Base-by-base conservation (phyloP, 2,797 vertebrate genomes). In the Columba guinea region DNA sequence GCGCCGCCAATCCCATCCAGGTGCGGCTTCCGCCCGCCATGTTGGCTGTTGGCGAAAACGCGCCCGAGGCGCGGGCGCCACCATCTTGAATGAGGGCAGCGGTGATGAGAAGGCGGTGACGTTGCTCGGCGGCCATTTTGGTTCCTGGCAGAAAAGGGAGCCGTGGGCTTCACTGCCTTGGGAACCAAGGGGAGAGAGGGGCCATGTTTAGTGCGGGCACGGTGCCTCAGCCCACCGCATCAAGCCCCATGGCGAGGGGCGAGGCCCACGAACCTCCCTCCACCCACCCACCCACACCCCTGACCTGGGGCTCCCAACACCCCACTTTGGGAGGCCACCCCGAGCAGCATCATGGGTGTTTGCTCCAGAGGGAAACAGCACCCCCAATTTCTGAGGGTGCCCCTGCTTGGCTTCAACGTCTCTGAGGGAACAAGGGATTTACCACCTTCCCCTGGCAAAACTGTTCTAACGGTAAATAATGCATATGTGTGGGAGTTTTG, bases 1-100 rank as follows among this genome's bases (percentile, higher is more conserved):
- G n/a, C 0, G 20, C 24, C 0, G 4, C 16, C 20, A 5, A 1
- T 2, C 26, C 2, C 41, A 0, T 32, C 7, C 10, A 0, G 19
- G 3, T 19, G 10, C 41, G 5, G 2, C 52, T 83, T 93, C 86
- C 83, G 91, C 41, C 90, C 55, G 65, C 79, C 96, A 96, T 94
- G 2, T 5, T 77, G 11, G 5, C 27, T 89, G 17, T 63, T 63
- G 96, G 96, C 85, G 16, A 14, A 4, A 21, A 37, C 20, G 30
- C 30, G 4, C 26, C 46, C 34, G 44, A 41, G 12, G 15, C 15
- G 7, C 3, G 3, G 74, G 30, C 17, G 63, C n/a, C 75, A 85
- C 92, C 94, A 85, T 94, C 13, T 84, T 89, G 44, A 79, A 24
- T 89, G 52, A 78, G 92, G 93, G 92, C 79, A 6, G 13, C 3